A percentile compares a stretch with the other conserved stretches of the same genome.
phyloP scores from a whole-genome alignment of 37 sponge, comb jelly and placozoan genomes.

The Cliona cf. orientalis region DNA sequence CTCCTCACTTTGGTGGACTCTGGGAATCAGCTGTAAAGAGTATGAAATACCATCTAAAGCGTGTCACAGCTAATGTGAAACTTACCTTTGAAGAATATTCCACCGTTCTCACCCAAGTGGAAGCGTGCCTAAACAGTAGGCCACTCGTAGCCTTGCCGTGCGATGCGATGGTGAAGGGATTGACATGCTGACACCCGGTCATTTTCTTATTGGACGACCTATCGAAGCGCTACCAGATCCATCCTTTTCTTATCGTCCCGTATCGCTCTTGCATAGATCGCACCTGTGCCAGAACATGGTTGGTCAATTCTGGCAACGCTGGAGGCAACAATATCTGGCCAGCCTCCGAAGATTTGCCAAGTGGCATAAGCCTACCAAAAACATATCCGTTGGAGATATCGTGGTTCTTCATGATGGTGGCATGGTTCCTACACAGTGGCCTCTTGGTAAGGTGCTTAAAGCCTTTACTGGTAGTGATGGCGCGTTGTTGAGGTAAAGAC shows the following conservation, averaged over 20 bases:
- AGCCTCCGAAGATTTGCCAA: no score
- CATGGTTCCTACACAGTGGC: background rate
- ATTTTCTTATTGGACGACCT: conserved; percentile 25
- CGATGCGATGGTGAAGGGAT: conserved; percentile 13
- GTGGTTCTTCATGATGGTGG: conserved; percentile 3
- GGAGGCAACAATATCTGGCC: no score
- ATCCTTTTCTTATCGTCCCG: background rate
- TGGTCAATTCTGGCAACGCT: background rate
- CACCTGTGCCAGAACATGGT: background rate
- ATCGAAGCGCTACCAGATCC: background rate
- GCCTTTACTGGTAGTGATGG: conserved; percentile 8
- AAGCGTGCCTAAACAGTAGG: conserved; percentile 25
- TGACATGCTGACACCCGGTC: conserved; percentile 24
- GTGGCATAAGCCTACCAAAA: conserved; percentile 5
- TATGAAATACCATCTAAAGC: conserved; percentile 22
- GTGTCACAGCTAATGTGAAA: conserved; percentile 11
- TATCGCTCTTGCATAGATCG: background rate
- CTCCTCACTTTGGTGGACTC: conserved; percentile 44
- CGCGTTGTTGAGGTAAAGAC: background rate
- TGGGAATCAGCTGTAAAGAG: conserved; percentile 30
- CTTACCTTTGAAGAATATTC: conserved; percentile 31
- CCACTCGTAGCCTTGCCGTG: conserved; percentile 26
- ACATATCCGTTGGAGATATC: background rate
- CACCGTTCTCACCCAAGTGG: conserved; percentile 30
- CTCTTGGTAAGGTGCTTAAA: background rate